phyloP scores from a whole-genome alignment of 2,888 invertebrate species.

The Cryptophagus acutangulus region DNA sequence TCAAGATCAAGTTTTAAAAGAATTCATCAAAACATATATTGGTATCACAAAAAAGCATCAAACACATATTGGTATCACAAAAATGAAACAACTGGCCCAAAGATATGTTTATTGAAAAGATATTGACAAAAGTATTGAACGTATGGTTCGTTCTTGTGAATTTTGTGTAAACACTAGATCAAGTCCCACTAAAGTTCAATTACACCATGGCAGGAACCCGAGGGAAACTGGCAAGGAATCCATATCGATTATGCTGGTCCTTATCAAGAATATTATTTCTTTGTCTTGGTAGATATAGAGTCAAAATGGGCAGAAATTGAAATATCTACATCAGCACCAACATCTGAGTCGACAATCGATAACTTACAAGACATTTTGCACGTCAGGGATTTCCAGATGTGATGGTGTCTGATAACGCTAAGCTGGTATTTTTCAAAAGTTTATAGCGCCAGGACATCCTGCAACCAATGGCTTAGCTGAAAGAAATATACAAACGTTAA shows the following conservation, averaged over 20 bases:
- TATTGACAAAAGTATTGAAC: conserved; percentile 26
- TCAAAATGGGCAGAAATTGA: conserved; percentile 25
- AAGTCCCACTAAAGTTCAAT: conserved; percentile 16
- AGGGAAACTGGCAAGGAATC: conserved; percentile 27
- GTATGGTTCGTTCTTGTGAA: conserved; percentile 21
- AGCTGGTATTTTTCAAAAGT: conserved; percentile 1
- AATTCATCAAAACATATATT: background rate
- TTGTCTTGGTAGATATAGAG: conserved; percentile 21
- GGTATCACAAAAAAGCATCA: background rate
- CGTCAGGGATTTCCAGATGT: background rate
- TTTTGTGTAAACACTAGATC: conserved; percentile 15
- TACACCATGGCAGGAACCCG: conserved; percentile 27
- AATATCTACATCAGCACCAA: conserved; percentile 11
- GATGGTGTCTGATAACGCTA: conserved; percentile 3
- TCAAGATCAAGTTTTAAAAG: background rate
- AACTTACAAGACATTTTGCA: background rate
- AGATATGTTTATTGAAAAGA: conserved; percentile 27
- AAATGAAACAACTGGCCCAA: conserved; percentile 28
- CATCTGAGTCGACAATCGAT: background rate
- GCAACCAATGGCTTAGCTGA: conserved; percentile 3
- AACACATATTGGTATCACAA: conserved; percentile 28
- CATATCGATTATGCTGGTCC: conserved; percentile 36
- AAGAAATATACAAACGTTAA: conserved; percentile 1
- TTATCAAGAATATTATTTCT: conserved; percentile 13
- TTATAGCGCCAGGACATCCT: background rate